Conservation (phyloP, 2,888 invertebrate genomes). For the Drosophila antonietae region DNA sequence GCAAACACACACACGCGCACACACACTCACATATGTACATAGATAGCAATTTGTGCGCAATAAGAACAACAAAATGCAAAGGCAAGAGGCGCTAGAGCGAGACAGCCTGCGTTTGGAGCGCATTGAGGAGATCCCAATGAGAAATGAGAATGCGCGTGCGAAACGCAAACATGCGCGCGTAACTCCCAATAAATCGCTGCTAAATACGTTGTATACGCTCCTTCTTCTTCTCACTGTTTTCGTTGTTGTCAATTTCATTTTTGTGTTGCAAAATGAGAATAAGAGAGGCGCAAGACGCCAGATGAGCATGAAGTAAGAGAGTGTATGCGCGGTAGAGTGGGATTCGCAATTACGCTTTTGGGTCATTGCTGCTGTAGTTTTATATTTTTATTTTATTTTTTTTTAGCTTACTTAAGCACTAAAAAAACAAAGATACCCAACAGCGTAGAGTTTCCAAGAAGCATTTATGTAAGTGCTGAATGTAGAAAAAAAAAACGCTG, state of each 20-base stretch:
- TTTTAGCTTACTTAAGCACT: constrained; percentile 49
- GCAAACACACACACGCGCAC: background rate
- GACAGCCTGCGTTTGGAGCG: constrained; percentile 21
- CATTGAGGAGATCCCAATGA: constrained; percentile 37
- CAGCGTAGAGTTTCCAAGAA: constrained; percentile 50
- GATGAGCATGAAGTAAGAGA: constrained; percentile 9
- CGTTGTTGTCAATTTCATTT: constrained; percentile 38
- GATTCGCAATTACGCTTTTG: constrained; percentile 46
- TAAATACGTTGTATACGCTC: constrained; percentile 24
- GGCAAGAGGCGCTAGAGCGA: constrained; percentile 21
- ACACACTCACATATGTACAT: constrained; percentile 2
- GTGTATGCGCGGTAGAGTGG: background rate
- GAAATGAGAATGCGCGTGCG: constrained; percentile 63
- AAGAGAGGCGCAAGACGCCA: constrained; percentile 22
- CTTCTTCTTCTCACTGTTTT: background rate
- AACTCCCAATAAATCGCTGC: constrained; percentile 60
- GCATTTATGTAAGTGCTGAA: constrained; percentile 39
- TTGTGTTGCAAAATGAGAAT: constrained; percentile 40
- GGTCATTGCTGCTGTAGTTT: constrained; percentile 38
- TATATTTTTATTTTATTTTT: constrained; percentile 8
- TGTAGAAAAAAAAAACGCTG: constrained; percentile 15
- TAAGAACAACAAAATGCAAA: constrained; percentile 23
- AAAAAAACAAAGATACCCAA: constrained; percentile 36
- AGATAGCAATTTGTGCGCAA: constrained; percentile 52
- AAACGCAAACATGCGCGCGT: constrained; percentile 62